Evolutionary conservation across 2,888 invertebrate species (phyloP).

Genomic region (Panzeria rudis): DNA sequence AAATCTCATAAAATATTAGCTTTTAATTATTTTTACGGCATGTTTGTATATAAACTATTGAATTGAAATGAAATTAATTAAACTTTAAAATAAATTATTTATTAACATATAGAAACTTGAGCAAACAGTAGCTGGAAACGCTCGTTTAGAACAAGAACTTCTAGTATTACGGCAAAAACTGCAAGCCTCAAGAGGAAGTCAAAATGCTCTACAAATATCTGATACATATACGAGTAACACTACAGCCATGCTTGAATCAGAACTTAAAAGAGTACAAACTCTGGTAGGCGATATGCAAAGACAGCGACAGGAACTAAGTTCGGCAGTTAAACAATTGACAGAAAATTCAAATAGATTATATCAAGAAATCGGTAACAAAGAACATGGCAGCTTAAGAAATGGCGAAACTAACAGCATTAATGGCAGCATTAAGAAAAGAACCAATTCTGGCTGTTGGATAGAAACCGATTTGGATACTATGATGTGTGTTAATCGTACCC

Average conservation of each 20-base stretch:
- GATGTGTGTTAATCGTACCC: conserved; percentile 89
- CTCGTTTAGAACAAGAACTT: conserved; percentile 93
- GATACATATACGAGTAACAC: conserved; percentile 85
- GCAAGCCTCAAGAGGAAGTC: conserved; percentile 86
- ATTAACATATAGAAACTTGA: conserved; percentile 88
- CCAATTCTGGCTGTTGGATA: conserved; percentile 89
- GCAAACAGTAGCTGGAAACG: conserved; percentile 95
- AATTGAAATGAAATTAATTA: background rate
- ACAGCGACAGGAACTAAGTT: conserved; percentile 93
- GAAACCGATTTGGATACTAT: conserved; percentile 96
- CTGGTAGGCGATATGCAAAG: conserved; percentile 93
- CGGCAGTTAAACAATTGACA: conserved; percentile 93
- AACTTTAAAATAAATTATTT: conserved; percentile 5
- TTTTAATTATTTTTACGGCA: conserved; percentile 68
- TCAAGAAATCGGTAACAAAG: conserved; percentile 86
- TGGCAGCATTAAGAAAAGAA: conserved; percentile 84
- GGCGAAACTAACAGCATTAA: conserved; percentile 26
- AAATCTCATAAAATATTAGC: conserved; percentile 57
- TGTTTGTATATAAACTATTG: conserved; percentile 44
- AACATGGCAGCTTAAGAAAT: conserved; percentile 73
- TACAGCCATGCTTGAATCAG: conserved; percentile 90
- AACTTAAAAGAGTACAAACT: conserved; percentile 92
- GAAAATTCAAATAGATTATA: conserved; percentile 90
- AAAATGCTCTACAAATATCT: conserved; percentile 83
- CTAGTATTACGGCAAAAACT: conserved; percentile 92